Base-by-base conservation (phyloP, 2,797 vertebrate species). In the Triplophysa bombifrons region DNA sequence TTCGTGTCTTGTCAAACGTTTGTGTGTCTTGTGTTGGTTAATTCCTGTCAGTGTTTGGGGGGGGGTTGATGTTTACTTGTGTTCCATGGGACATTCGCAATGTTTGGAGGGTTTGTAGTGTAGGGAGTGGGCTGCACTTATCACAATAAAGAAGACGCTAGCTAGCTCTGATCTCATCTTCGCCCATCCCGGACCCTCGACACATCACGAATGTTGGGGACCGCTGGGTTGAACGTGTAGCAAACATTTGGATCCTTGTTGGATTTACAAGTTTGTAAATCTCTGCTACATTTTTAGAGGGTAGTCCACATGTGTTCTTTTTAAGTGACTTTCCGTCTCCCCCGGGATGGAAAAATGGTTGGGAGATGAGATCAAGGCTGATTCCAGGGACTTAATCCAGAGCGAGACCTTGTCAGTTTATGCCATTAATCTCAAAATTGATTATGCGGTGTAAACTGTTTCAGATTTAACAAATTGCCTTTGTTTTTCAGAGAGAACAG, bases 401-500 rank as follows among this genome's bases (percentile, higher is more conserved):
- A 64, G 6, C 17, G n/a, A 41, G 58, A 61, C 13, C 25, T 12
- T 27, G 12, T 64, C 34, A n/a, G 17, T 8, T 64, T 19, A 38
- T n/a, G 30, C 19, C 30, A 64, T 41, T 64, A 19, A 64, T 64
- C 16, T 19, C 5, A 19, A 8, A 38, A 38, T 64, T n/a, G 17
- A 38, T 19, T 1, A 11, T 64, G 58, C 27, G 22, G 5, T 27
- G 4, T 60, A 38, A 63, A 10, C 25, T 17, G 17, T 38, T 41
- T 64, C 9, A n/a, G 38, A 41, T 9, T 34, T 63, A 63, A 63
- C 16, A 10, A 41, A 41, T 9, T 64, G 61, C 0, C 1, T n/a
- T 64, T 64, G 30, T 89, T 86, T 81, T 89, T 75, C 87, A 92
- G 90, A 85, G 76, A 67, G 70, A 88, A 76, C 87, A 92, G 93